Percentiles rank a stretch among this genome's conserved stretches.
Evolutionary conservation across 2,888 invertebrate genomes (phyloP).

Genomic region (Stenoptilia bipunctidactyla): DNA sequence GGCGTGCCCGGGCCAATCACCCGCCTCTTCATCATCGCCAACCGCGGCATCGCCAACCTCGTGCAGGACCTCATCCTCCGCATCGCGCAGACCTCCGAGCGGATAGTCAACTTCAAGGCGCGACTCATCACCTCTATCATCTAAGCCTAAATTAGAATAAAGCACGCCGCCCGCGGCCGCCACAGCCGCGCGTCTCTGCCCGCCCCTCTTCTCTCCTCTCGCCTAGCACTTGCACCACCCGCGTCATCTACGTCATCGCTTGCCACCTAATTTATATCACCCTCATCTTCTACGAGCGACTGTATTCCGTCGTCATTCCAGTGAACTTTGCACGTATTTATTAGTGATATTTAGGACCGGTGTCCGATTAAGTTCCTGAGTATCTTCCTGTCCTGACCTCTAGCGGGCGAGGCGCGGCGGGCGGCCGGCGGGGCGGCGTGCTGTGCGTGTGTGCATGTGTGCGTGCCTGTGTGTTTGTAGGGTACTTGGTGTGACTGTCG

Average conservation of each 20-base stretch:
- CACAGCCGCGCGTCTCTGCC: neutral
- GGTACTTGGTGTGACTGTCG: neutral
- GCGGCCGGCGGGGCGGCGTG: conserved; percentile 20
- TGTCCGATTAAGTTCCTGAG: neutral
- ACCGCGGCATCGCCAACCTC: conserved; percentile 88
- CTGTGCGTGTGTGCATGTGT: conserved; percentile 10
- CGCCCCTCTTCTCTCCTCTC: neutral
- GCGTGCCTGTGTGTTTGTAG: conserved; percentile 12
- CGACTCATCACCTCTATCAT: conserved; percentile 91
- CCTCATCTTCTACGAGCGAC: neutral
- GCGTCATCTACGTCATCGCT: neutral
- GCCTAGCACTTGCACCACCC: too few relatives aligned
- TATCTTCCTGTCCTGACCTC: neutral
- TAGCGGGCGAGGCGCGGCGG: conserved; percentile 4
- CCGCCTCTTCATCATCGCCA: conserved; percentile 87
- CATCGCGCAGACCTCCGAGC: conserved; percentile 90
- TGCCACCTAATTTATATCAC: neutral
- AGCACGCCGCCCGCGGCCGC: too few relatives aligned
- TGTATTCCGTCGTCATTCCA: neutral
- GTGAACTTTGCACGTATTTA: neutral
- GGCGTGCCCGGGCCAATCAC: conserved; percentile 91
- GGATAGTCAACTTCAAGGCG: conserved; percentile 94
- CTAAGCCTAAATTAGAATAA: conserved; percentile 48
- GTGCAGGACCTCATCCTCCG: conserved; percentile 91
- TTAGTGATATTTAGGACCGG: neutral